Base-by-base conservation (phyloP, 2,888 invertebrate species). In the Schizaphis graminum region DNA sequence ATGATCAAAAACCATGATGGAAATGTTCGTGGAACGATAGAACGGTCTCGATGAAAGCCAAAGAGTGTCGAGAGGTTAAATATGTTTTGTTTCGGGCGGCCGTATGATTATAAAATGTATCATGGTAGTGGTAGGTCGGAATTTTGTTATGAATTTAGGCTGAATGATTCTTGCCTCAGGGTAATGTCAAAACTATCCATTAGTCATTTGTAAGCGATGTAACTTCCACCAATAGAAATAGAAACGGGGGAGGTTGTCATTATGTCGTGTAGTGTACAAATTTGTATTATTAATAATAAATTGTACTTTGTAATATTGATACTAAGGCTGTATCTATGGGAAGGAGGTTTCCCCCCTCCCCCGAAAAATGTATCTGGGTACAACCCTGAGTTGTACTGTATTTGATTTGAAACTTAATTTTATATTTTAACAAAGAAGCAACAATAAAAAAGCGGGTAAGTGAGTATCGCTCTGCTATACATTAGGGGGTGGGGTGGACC, bases 1-100 rank as follows among this genome's bases (percentile, higher is more conserved):
- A n/a, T n/a, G n/a, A 77, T n/a, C 77, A n/a, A 77, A 77, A 77
- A 77, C 77, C n/a, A n/a, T n/a, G 77, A 77, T 28, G 11, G n/a
- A 77, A 4, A 77, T 77, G n/a, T 77, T 77, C n/a, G 77, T 77
- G 77, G 28, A 77, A 77, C 77, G 13, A 77, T 77, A 77, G n/a
- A 77, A 77, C 77, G 77, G n/a, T 77, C n/a, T 77, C n/a, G 77
- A n/a, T 77, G 77, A 77, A 77, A 77, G n/a, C 77, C 77, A n/a
- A 77, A 77, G 77, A 77, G 77, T 77, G 77, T n/a, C 77, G n/a
- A 77, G 77, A 77, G 77, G 77, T n/a, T n/a, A 77, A 77, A 77
- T 77, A 77, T n/a, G 8, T 77, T 77, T 77, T 77, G 67, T 8
- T 21, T 26, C 24, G 26, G 26, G 26, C 13, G 21, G 8, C 67